Conservation (phyloP, 2,888 invertebrate genomes). For the Chrysolina oricalcia region DNA sequence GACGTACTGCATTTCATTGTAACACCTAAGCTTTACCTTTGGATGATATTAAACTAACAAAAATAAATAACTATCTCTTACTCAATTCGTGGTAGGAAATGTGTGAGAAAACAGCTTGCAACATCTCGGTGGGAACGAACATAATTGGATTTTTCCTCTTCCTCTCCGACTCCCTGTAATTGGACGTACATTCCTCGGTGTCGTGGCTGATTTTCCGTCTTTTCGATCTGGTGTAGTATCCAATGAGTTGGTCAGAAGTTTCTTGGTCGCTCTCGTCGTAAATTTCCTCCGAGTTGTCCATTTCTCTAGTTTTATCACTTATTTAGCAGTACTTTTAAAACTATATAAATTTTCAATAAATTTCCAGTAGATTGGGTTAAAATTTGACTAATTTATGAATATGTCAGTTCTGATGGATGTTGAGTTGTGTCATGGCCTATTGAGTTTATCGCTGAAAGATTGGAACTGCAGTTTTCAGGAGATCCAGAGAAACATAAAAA, state of each 20-base stretch:
- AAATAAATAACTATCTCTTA: slow-evolving; percentile 44
- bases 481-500: no score
- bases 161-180: slow-evolving; percentile 38
- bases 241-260: slow-evolving; percentile 25
- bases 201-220: slow-evolving; percentile 56
- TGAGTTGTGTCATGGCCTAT: not conserved
- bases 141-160: slow-evolving; percentile 63
- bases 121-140: slow-evolving; percentile 63
- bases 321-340: slow-evolving; percentile 38
- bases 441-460: not conserved
- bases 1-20: not conserved
- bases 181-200: slow-evolving; percentile 50
- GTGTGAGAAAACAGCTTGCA: slow-evolving; percentile 62
- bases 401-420: slow-evolving; percentile 46
- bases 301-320: slow-evolving; percentile 23
- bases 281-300: slow-evolving; percentile 58
- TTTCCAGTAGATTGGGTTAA: slow-evolving; percentile 40
- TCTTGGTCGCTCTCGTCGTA: slow-evolving; percentile 58
- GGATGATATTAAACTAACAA: slow-evolving; percentile 6
- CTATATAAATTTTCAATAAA: slow-evolving; percentile 37
- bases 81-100: slow-evolving; percentile 65
- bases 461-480: not conserved
- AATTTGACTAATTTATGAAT: slow-evolving; percentile 44
- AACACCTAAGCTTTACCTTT: not conserved
- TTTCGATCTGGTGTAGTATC: slow-evolving; percentile 59